Conservation (phyloP, 2,888 invertebrate species). For the Athrips mouffetella region DNA sequence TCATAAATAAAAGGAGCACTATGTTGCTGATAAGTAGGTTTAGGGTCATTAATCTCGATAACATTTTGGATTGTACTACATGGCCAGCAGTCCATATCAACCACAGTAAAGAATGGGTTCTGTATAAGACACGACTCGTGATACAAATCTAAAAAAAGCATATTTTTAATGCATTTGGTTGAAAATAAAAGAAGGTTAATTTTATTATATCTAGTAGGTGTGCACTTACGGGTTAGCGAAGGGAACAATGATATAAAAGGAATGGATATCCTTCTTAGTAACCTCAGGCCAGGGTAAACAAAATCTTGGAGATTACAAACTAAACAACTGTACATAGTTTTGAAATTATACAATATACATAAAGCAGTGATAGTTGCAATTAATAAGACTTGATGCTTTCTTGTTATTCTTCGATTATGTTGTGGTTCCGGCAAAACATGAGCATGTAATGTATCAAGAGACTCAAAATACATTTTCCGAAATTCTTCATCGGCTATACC, state of each 20-base stretch:
- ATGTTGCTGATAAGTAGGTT: slow-evolving; percentile 47
- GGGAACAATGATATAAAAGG: slow-evolving; percentile 88
- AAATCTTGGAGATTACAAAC: slow-evolving; percentile 86
- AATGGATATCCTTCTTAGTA: slow-evolving; percentile 84
- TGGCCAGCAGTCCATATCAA: slow-evolving; percentile 92
- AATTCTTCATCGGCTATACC: slow-evolving; percentile 82
- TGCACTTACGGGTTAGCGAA: slow-evolving; percentile 81
- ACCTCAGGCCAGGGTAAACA: slow-evolving; percentile 88
- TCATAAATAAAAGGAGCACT: slow-evolving; percentile 76
- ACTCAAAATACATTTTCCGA: slow-evolving; percentile 72
- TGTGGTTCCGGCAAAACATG: neutral
- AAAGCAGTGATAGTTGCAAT: slow-evolving; percentile 35
- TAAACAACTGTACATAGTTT: slow-evolving; percentile 81
- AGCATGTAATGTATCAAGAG: slow-evolving; percentile 45
- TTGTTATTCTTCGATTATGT: slow-evolving; percentile 6
- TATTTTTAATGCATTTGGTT: neutral
- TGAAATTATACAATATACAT: slow-evolving; percentile 72
- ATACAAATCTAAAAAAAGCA: slow-evolving; percentile 81
- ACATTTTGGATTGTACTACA: slow-evolving; percentile 85
- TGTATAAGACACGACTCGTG: slow-evolving; percentile 91
- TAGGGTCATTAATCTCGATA: slow-evolving; percentile 80
- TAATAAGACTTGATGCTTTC: slow-evolving; percentile 34
- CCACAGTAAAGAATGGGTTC: slow-evolving; percentile 89
- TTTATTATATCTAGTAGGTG: neutral
- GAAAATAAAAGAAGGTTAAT: slow-evolving; percentile 52